Evolutionary conservation across 2,797 vertebrate species (phyloP), one percentile per base, ranked within the genome.

Genomic region (Myotis planiceps): DNA sequence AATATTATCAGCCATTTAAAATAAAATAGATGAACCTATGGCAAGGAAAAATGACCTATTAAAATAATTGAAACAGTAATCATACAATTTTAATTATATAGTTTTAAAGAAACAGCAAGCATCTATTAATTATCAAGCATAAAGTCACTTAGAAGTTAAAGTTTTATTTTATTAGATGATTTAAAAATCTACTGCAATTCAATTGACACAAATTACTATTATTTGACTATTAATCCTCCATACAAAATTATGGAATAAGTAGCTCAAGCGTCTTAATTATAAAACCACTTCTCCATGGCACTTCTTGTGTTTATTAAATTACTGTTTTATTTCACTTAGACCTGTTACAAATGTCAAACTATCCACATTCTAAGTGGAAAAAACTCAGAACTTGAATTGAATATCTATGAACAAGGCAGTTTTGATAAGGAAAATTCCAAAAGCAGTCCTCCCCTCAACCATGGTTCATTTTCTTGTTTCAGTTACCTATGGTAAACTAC

Each of bases 301-400:
- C 18, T 75, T 19, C 27, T 68, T 63, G 4, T 63, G 39, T 93
- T 95, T 85, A 90, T 71, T 84, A 42, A 94, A 94, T 74, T 65
- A 82, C 27, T 68, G 14, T 68, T 90, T 97, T 87, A 74, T 96
- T 97, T 96, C 84, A 95, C 69, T 85, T 81, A 95, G 51, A 79
- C 21, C 34, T 88, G 69, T 83, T 96, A 96, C 95, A 94, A 76
- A 93, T 83, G 65, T 92, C 88, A 96, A 95, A 65, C 72, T 82
- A 53, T 95, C 95, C 87, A 94, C 6, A 87, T 90, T 19, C 65
- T 68, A 90, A 94, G n/a, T 82, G 45, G 49, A 68, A 92, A 34
- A 88, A 90, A 85, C 72, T 92, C 63, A 92, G 60, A 94, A 79
- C 18, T 79, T 81, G 55, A 29, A 47, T 42, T 79, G 51, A 78